Conservation (phyloP, 2,888 invertebrate species). For the Philhelius pedissequus region DNA sequence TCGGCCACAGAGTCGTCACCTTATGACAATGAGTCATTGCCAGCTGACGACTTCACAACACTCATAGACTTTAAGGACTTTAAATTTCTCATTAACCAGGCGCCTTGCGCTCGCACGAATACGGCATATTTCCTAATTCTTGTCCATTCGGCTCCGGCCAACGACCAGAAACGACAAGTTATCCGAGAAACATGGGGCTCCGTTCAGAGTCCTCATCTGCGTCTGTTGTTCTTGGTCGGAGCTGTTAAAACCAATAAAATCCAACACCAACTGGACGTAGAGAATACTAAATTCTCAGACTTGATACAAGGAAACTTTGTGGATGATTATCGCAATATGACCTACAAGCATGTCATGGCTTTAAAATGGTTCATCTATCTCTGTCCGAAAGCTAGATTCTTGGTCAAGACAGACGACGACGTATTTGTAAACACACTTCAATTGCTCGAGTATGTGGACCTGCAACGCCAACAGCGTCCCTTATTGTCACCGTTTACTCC, state of each 20-base stretch:
- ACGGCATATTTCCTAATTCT: slow-evolving; percentile 82
- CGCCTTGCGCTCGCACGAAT: slow-evolving; percentile 78
- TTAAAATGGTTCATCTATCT: slow-evolving; percentile 87
- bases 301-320: slow-evolving; percentile 88
- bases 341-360: slow-evolving; percentile 91
- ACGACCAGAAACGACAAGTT: slow-evolving; percentile 83
- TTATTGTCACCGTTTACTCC: slow-evolving; percentile 23
- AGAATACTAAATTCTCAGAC: slow-evolving; percentile 83
- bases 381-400: slow-evolving; percentile 84
- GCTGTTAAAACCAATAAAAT: slow-evolving; percentile 78
- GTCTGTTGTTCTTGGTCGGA: slow-evolving; percentile 86
- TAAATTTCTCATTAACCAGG: slow-evolving; percentile 82
- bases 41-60: slow-evolving; percentile 74
- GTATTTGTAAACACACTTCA: slow-evolving; percentile 85
- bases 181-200: slow-evolving; percentile 89
- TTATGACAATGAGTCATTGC: slow-evolving; percentile 62
- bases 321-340: slow-evolving; percentile 90
- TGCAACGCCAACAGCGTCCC: slow-evolving; percentile 36
- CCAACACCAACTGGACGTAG: slow-evolving; percentile 78
- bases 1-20: slow-evolving; percentile 3
- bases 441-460: slow-evolving; percentile 80
- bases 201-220: slow-evolving; percentile 79
- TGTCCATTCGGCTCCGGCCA: slow-evolving; percentile 85
- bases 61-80: slow-evolving; percentile 83
- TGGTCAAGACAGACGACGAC: slow-evolving; percentile 89